A percentile compares a stretch with the other conserved stretches of the same genome.
Evolutionary conservation across 2,797 vertebrate genomes (phyloP).

Genomic region (Epinephelus coioides): DNA sequence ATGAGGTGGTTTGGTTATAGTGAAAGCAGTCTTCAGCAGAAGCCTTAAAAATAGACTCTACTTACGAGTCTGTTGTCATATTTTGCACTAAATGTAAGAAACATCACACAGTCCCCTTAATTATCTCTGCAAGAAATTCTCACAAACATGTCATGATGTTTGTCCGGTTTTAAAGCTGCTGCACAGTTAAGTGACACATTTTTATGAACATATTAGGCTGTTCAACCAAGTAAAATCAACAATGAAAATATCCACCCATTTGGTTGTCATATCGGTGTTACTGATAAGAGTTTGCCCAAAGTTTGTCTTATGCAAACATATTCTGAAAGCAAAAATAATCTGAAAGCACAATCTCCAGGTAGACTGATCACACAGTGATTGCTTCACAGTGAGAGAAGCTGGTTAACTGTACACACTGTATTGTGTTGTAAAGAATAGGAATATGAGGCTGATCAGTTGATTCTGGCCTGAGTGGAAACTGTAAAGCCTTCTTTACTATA

Average conservation of each 20-base stretch:
- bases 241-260: background rate
- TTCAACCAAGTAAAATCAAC: background rate
- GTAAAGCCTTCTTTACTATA: background rate
- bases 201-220: background rate
- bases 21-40: background rate
- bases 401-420: background rate
- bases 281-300: background rate
- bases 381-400: background rate
- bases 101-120: background rate
- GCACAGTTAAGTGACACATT: too few relatives aligned
- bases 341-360: too few relatives aligned
- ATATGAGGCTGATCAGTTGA: background rate
- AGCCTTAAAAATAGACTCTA: background rate
- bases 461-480: background rate
- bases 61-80: too few relatives aligned
- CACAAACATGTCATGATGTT: background rate
- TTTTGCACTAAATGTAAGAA: background rate
- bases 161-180: background rate
- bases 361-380: background rate
- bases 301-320: background rate
- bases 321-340: background rate
- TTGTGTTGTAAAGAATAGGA: background rate
- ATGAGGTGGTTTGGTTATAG: background rate
- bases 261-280: background rate
- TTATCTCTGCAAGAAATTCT: too few relatives aligned